Evolutionary conservation across 1,140 invertebrate genomes (phyloP), one percentile per base, ranked within the genome.

Genomic region (Diabrotica virgifera): DNA sequence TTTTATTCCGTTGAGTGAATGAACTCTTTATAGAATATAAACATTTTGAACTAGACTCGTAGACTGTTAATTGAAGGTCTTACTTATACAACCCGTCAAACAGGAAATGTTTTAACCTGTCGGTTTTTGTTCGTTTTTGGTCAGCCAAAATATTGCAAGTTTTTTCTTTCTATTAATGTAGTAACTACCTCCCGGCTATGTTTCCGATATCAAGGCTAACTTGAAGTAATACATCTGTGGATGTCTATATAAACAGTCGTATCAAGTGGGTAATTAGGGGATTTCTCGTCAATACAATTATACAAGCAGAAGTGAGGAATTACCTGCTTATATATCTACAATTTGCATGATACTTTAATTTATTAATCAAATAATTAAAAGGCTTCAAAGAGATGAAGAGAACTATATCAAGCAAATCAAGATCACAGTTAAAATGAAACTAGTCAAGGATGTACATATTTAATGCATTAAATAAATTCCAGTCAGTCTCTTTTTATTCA

Each of bases 111-210:
- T 24, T 40, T 36, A 46, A 56, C 59, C 35, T 62, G 53, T 53
- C 63, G 58, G 38, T 52, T 57, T 60, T 52, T 53, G 55, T 65
- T 65, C 58, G 13, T 59, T 64, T 64, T 64, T 38, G 54, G 38
- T 52, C 46, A 9, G 36, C 57, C 63, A 65, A 65, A 65, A 65
- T 65, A 65, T 53, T 64, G 63, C 63, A 65, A 53, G 63, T 64
- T 36, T 54, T 37, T 46, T 64, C 59, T 59, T 63, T 52, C 57
- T 52, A 36, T 58, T 52, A 46, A 57, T 63, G 37, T 56, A 13
- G 53, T 51, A 51, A 57, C 57, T 37, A 12, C 40, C 40, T 46
- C 40, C 40, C 3, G 57, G 63, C 57, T 5, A 35, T 59, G 36
- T 60, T 36, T 50, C 58, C 11, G 58, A 11, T 59, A 59, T 59